Evolutionary conservation across 1,140 invertebrate genomes (phyloP).

Genomic region (Pogonognathellus flavescens): DNA sequence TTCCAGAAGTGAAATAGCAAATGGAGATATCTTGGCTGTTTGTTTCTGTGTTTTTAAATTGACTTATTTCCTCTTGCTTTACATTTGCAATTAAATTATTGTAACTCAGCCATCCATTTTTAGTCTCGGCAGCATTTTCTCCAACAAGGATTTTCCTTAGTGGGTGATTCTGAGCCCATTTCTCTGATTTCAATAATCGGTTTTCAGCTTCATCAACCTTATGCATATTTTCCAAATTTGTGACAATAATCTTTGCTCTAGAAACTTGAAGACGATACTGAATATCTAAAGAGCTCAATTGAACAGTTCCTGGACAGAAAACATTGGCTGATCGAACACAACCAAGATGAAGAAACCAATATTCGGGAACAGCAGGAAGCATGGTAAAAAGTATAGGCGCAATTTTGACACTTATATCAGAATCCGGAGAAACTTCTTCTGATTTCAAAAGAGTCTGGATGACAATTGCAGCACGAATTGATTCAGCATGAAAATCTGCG

Average conservation of each 20-base stretch:
- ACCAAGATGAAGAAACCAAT: conserved; percentile 61
- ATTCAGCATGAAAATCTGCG: too few relatives aligned
- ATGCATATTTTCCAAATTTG: conserved; percentile 64
- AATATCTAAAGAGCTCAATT: conserved; percentile 67
- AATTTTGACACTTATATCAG: too few relatives aligned
- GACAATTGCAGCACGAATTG: too few relatives aligned
- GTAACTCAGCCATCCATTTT: conserved; percentile 57
- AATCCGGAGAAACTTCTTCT: not conserved
- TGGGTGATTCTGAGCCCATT: not conserved
- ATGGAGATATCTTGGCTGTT: conserved; percentile 69
- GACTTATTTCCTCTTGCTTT: conserved; percentile 12
- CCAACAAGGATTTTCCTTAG: conserved; percentile 56
- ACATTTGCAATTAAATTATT: conserved; percentile 41
- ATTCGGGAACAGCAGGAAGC: conserved; percentile 60
- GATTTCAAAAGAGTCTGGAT: too few relatives aligned
- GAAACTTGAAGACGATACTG: conserved; percentile 66
- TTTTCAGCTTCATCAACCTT: conserved; percentile 67
- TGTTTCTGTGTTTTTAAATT: conserved; percentile 67
- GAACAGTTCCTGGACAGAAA: conserved; percentile 67
- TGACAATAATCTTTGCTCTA: conserved; percentile 67
- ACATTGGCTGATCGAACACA: conserved; percentile 65
- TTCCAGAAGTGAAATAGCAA: conserved; percentile 73
- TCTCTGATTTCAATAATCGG: conserved; percentile 23
- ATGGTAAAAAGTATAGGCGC: conserved; percentile 49
- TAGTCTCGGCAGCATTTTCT: not conserved